Conservation (phyloP, 2,888 invertebrate genomes). For the Phalangium opilio region DNA sequence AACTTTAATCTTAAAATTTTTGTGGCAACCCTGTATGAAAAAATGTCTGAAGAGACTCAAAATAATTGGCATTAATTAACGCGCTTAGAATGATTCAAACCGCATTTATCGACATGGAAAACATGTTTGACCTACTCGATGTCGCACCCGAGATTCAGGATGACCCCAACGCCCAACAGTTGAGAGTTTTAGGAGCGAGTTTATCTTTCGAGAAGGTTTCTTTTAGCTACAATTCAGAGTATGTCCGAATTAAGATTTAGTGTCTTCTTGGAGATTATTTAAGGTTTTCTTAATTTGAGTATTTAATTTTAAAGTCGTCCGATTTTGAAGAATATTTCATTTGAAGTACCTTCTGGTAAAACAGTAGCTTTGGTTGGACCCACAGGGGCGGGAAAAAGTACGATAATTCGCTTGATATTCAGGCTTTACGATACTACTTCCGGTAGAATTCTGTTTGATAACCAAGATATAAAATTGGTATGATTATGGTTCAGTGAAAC, state of each 20-base stretch:
- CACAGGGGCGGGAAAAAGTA: constrained; percentile 50
- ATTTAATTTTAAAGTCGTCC: constrained; percentile 32
- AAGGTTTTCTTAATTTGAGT: too few species aligned
- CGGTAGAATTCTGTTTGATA: constrained; percentile 32
- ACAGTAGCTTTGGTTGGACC: constrained; percentile 60
- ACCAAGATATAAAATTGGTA: constrained; percentile 30
- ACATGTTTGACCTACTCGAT: constrained; percentile 89
- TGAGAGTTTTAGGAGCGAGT: too few species aligned
- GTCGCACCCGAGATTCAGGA: constrained; percentile 60
- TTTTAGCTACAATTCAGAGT: too few species aligned
- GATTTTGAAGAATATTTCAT: constrained; percentile 59
- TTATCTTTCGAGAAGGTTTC: too few species aligned
- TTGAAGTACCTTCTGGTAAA: constrained; percentile 63
- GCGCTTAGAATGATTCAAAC: constrained; percentile 83
- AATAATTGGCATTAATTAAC: too few species aligned
- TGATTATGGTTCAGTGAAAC: too few species aligned
- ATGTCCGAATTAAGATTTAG: too few species aligned
- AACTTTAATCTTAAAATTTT: too few species aligned
- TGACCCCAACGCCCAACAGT: too few species aligned
- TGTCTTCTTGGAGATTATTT: too few species aligned
- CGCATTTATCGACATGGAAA: constrained; percentile 98
- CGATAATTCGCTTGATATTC: constrained; percentile 36
- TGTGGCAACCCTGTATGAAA: too few species aligned
- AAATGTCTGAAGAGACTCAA: too few species aligned
- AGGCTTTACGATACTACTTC: constrained; percentile 34